Base-by-base conservation (phyloP, 1,140 invertebrate genomes). In the Anoplolepis gracilipes region DNA sequence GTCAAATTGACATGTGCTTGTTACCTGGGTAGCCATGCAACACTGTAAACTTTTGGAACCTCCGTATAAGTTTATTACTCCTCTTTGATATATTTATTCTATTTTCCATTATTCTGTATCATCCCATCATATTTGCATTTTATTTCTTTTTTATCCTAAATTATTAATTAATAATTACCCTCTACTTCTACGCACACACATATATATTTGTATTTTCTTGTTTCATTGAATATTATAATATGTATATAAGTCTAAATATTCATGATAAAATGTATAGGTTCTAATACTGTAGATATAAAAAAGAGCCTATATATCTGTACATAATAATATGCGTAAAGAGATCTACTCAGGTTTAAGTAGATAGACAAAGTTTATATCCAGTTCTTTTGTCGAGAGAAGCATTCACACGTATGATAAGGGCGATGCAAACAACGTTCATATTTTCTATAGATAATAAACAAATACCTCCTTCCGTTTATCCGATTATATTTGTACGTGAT, bases 261-360 rank as follows among this genome's bases (percentile, higher is more conserved):
- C 30, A 53, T 16, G 22, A 16, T 49, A 42, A 62, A 77, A 7
- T 69, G 36, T 81, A 49, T 72, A 86, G 33, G 46, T 85, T 55
- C 22, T 77, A 65, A 70, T 73, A 33, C 57, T 82, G 73, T 88
- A 86, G 16, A 81, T 89, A 72, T 67, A 70, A 90, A 81, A 81
- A 53, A 79, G 61, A 73, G 72, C 62, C 67, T 81, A 75, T 77
- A 49, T 86, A 76, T 49, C 53, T 55, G 62, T 88, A 86, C 16
- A 82, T 85, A 87, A 78, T 0, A 30, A 67, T 19, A 36, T 49
- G 62, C 55, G 42, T 76, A 64, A 36, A 28, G 46, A 62, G 61
- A 62, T 36, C 61, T 78, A 30, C 59, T 78, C 77, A 55, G 19
- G 46, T 53, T 42, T 10, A 42, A 70, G 36, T 81, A 70, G 57